These are phyloP conservation scores for Drosophila birchii DNA, from an alignment of 2,888 invertebrate species.

Conservation along the genomic window DNA sequence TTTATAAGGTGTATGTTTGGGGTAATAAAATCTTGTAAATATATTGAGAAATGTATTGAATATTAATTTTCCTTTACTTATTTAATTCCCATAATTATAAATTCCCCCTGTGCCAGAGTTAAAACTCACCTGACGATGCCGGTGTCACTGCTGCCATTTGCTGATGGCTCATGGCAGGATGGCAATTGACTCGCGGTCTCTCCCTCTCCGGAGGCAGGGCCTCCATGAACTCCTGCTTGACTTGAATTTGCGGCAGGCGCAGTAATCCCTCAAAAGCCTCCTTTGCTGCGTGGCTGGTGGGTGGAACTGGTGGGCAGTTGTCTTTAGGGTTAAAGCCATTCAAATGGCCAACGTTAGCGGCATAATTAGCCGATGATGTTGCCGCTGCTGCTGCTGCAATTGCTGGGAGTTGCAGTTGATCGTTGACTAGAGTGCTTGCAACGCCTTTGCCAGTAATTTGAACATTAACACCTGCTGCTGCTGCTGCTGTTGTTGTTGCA, in stretches of 20 bases:
- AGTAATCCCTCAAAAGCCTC: conserved; percentile 51
- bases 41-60: not conserved
- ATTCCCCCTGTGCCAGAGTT: not conserved
- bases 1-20: not conserved
- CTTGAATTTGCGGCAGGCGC: conserved; percentile 72
- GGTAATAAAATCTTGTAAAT: not conserved
- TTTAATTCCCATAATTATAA: not conserved
- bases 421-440: conserved; percentile 69
- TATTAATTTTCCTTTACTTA: not conserved
- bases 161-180: conserved; percentile 26
- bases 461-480: conserved; percentile 83
- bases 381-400: conserved; percentile 21
- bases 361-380: conserved; percentile 67
- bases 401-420: conserved; percentile 67
- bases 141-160: conserved; percentile 16
- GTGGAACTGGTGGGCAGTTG: conserved; percentile 54
- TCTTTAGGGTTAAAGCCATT: conserved; percentile 68
- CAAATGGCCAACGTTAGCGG: conserved; percentile 69
- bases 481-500: conserved; percentile 39
- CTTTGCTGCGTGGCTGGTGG: conserved; percentile 24
- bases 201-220: conserved; percentile 42
- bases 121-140: conserved; percentile 33
- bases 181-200: not conserved
- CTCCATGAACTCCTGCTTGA: conserved; percentile 79
- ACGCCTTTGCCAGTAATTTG: conserved; percentile 82